A percentile compares a stretch with the other conserved stretches of the same genome.
Conservation (phyloP, 2,888 invertebrate species). For the Rhimphoctona megacephalus region DNA sequence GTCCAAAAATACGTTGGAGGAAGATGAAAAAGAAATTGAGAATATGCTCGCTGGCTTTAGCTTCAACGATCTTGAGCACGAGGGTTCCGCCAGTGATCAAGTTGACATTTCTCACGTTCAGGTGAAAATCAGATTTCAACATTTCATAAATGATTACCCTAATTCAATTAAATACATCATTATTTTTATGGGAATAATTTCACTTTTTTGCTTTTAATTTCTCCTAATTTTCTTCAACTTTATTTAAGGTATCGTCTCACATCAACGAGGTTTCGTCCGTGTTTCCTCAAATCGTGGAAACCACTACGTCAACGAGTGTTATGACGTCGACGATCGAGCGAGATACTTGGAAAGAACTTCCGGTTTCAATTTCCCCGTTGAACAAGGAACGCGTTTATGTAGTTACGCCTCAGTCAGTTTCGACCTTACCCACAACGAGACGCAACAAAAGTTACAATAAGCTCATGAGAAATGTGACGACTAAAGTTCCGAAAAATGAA, state of each 20-base stretch:
- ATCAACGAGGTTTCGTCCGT: constrained; percentile 68
- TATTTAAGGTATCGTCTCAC: constrained; percentile 47
- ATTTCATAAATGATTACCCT: background rate
- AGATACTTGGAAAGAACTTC: constrained; percentile 89
- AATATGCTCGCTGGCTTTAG: constrained; percentile 75
- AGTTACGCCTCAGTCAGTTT: constrained; percentile 90
- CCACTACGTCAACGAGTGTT: constrained; percentile 53
- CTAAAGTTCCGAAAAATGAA: constrained; percentile 82
- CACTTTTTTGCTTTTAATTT: background rate
- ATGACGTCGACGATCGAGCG: constrained; percentile 82
- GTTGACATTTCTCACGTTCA: constrained; percentile 70
- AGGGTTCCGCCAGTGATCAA: constrained; percentile 74
- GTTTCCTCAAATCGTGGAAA: constrained; percentile 73
- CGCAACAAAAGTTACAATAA: constrained; percentile 67
- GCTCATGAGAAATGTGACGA: constrained; percentile 75
- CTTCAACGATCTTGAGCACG: constrained; percentile 77
- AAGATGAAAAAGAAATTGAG: constrained; percentile 64
- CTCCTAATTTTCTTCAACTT: background rate
- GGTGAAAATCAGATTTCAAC: constrained; percentile 62
- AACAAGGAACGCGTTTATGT: constrained; percentile 93
- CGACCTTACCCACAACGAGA: constrained; percentile 49
- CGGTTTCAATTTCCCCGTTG: constrained; percentile 90
- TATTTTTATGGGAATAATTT: background rate
- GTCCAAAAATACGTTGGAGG: constrained; percentile 47
- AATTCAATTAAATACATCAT: background rate